Percentiles rank a stretch among this genome's conserved stretches.
Evolutionary conservation across 2,797 vertebrate genomes (phyloP).

Genomic region (Girardinus metallicus): DNA sequence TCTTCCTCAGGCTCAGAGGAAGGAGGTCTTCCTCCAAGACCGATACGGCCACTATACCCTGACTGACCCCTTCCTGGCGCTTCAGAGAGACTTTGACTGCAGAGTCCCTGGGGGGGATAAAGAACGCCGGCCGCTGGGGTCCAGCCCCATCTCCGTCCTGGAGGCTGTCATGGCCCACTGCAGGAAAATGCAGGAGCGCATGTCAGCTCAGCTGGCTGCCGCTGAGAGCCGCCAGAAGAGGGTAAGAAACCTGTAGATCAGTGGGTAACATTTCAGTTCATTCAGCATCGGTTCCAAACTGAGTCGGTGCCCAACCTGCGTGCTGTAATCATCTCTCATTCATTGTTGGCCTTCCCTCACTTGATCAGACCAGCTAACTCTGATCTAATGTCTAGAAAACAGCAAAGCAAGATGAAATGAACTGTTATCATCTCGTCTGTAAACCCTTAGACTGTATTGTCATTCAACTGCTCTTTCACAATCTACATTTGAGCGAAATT

Average conservation of each 20-base stretch:
- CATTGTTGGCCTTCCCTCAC: not conserved
- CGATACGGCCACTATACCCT: slow-evolving; percentile 94
- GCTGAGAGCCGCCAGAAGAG: slow-evolving; percentile 95
- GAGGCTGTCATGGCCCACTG: slow-evolving; percentile 98
- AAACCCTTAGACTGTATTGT: not conserved
- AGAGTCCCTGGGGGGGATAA: slow-evolving; percentile 80
- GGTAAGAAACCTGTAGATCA: slow-evolving; percentile 73
- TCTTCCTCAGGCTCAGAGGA: slow-evolving; percentile 87
- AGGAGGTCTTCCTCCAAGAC: slow-evolving; percentile 97
- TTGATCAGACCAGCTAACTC: not conserved
- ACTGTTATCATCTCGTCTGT: not conserved
- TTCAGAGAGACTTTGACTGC: slow-evolving; percentile 94
- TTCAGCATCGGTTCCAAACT: not conserved
- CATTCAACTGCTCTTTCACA: no score
- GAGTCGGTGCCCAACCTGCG: not conserved
- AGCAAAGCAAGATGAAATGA: not conserved
- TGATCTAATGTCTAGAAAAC: not conserved
- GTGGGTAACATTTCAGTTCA: not conserved
- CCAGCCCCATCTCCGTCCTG: slow-evolving; percentile 93
- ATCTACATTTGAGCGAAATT: no score
- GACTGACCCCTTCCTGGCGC: slow-evolving; percentile 95
- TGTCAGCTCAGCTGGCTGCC: slow-evolving; percentile 92
- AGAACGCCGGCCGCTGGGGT: slow-evolving; percentile 86
- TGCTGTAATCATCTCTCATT: not conserved
- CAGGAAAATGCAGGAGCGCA: slow-evolving; percentile 97